A percentile compares a stretch with the other conserved stretches of the same genome.
phyloP scores from a whole-genome alignment of 2,888 invertebrate genomes.

The Caenorhabditis drosophilae region DNA sequence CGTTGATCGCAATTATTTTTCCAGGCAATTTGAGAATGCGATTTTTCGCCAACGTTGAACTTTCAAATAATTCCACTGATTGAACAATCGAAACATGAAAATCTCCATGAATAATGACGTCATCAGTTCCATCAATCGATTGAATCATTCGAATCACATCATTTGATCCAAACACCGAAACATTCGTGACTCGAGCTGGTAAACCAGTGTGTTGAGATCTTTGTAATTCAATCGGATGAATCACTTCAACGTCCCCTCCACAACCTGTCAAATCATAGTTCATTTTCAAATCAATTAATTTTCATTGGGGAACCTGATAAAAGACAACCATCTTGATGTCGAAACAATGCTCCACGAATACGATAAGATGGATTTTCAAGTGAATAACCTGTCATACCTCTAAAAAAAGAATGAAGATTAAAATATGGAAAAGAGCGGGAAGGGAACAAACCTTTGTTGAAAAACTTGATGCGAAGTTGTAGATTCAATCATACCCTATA shows the following conservation, averaged over 20 bases:
- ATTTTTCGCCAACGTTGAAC: slow-evolving; percentile 27
- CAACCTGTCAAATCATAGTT: slow-evolving; percentile 22
- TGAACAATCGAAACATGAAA: slow-evolving; percentile 38
- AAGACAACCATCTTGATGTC: slow-evolving; percentile 41
- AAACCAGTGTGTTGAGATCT: slow-evolving; percentile 47
- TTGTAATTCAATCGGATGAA: slow-evolving; percentile 39
- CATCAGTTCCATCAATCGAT: slow-evolving; percentile 37
- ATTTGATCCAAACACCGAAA: slow-evolving; percentile 43
- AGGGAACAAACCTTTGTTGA: slow-evolving; percentile 33
- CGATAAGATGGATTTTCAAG: slow-evolving; percentile 38
- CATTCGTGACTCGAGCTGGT: slow-evolving; percentile 41
- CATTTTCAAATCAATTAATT: background rate
- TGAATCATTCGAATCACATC: slow-evolving; percentile 36
- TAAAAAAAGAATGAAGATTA: slow-evolving; percentile 5
- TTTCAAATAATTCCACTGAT: slow-evolving; percentile 35
- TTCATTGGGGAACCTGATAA: slow-evolving; percentile 27
- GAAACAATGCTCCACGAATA: slow-evolving; percentile 40
- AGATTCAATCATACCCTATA: slow-evolving; percentile 45
- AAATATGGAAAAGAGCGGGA: slow-evolving; percentile 19
- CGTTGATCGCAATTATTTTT: slow-evolving; percentile 36
- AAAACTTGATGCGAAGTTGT: slow-evolving; percentile 42
- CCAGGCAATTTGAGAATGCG: slow-evolving; percentile 37
- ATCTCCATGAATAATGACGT: slow-evolving; percentile 42
- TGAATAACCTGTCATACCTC: slow-evolving; percentile 41
- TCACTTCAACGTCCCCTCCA: slow-evolving; percentile 50